Evolutionary conservation across 2,888 invertebrate genomes (phyloP), one percentile per base, ranked within the genome.

Genomic region (Catocala nupta): DNA sequence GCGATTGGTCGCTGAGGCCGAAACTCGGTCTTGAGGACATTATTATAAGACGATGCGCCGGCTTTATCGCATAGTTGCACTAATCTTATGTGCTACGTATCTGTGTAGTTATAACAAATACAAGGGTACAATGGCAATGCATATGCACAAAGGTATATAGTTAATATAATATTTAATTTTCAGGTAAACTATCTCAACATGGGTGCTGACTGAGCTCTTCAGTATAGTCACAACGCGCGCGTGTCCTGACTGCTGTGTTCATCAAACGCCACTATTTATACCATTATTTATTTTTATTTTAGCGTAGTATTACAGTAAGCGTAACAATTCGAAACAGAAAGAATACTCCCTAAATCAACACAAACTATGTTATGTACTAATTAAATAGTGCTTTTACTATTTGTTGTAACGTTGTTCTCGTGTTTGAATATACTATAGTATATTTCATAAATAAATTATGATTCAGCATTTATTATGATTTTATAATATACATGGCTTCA

Each of bases 401-500:
- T 75, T 76, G 63, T 68, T 54, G 59, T 59, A 36, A 25, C 25
- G 3, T 75, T 67, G 59, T 65, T 67, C 70, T 62, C 74, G 78
- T 80, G 70, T 73, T 73, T 68, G 59, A 72, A 76, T 54, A 59
- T 65, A 55, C 47, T 64, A 16, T 62, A 25, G 48, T 47, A 68
- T 70, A 64, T 66, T 72, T 73, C 25, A 68, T 34, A 16, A 25
- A 58, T 48, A 49, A 43, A 55, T 45, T 25, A 34, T 55, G n/a
- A 34, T 47, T 76, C 83, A 88, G 92, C 91, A 92, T 92, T 92
- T 91, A 90, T 84, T 83, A 80, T 81, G 77, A 67, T 80, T 81
- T 83, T 82, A 79, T 79, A 80, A 77, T 74, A 73, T 71, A 66
- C 70, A 69, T 63, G 73, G 68, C 73, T 73, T 83, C 87, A 86